These are phyloP conservation scores for Rallus crepitans DNA, from an alignment of 2,797 vertebrate genomes.

Conservation along the genomic window DNA sequence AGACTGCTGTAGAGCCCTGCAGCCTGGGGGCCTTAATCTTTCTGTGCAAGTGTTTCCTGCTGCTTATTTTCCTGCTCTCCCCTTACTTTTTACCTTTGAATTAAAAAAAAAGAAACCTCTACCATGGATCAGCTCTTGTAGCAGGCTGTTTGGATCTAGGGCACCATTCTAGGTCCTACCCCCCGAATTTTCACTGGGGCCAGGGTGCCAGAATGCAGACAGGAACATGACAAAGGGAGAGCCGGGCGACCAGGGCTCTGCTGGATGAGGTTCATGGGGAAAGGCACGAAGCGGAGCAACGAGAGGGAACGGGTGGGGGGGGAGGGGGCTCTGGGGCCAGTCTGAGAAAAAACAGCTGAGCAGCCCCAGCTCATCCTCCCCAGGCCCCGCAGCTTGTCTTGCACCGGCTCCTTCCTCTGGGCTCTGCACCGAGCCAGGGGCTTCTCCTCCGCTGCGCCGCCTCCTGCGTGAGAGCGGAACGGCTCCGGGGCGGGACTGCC, in stretches of 20 bases:
- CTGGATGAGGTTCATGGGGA: background rate
- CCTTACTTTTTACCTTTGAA: background rate
- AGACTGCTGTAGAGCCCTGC: background rate
- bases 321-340: background rate
- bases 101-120: background rate
- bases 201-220: accelerated
- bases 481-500: too few species aligned
- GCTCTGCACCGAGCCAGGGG: too few species aligned
- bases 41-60: background rate
- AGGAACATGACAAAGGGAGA: accelerated
- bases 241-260: accelerated
- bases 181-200: background rate
- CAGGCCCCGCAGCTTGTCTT: too few species aligned
- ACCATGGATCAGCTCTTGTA: accelerated
- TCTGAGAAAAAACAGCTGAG: accelerated
- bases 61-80: background rate
- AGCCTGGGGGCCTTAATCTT: background rate
- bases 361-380: accelerated
- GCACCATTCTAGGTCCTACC: background rate
- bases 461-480: background rate
- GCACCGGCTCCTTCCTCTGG: background rate
- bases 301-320: accelerated
- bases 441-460: background rate
- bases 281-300: accelerated
- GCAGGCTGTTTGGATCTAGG: background rate